Evolutionary conservation across 2,888 invertebrate genomes (phyloP), one percentile per base, ranked within the genome.

Genomic region (Deilephila porcellus): DNA sequence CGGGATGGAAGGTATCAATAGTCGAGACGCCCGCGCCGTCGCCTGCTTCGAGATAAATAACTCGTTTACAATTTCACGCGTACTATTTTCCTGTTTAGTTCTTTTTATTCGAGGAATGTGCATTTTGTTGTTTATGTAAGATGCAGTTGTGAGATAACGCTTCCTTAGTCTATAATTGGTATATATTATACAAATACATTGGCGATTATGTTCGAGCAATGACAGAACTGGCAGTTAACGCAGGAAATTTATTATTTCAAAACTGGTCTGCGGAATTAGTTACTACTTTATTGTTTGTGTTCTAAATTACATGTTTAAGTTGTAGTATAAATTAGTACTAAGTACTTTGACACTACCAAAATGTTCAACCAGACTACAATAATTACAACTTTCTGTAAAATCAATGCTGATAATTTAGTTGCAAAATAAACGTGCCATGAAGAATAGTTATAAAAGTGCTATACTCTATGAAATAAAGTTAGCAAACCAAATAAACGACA

Each of bases 31-130:
- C 8, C 64, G 67, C 67, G 56, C 37, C 59, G 64, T 67, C 64
- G 34, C 34, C 8, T 56, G 32, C 63, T 34, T 34, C 25, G 25
- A 73, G 72, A 67, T 59, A 37, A 67, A 67, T 25, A 56, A 67
- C 67, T 67, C 25, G 67, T 67, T 73, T 60, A 37, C 59, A 73
- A 73, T 73, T 67, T 59, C 72, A 67, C 59, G 67, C 72, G n/a
- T n/a, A n/a, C 56, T 4, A 14, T 73, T 73, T 73, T 59, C 37
- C 29, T n/a, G 64, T 37, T 67, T 53, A 45, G 20, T 53, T n/a
- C 56, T 71, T 71, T 56, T n/a, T 19, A 6, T 29, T 7, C 19
- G 8, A n/a, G 17, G 70, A 71, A 59, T 34, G 7, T 53, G n/a
- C 59, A n/a, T 71, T 29, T 70, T 53, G 53, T 7, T n/a, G 8